Evolutionary conservation across 1,140 invertebrate genomes (phyloP).

Genomic region (Drosophila tsacasi): DNA sequence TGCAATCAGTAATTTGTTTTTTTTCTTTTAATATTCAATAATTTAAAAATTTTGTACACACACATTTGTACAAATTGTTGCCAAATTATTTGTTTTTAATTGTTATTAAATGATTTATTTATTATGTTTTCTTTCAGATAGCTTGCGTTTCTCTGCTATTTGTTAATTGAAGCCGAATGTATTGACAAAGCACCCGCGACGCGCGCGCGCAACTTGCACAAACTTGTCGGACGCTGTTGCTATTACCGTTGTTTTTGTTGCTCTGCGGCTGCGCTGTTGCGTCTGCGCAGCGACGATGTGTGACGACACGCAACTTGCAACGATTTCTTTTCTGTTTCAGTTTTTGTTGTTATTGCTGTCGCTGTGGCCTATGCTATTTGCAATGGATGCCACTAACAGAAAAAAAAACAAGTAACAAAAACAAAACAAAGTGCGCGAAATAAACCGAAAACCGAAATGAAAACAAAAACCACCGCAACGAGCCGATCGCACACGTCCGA

Average conservation of each 20-base stretch:
- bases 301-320: slow-evolving; percentile 37
- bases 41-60: background rate
- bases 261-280: slow-evolving; percentile 25
- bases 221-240: slow-evolving; percentile 24
- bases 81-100: background rate
- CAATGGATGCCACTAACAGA: slow-evolving; percentile 8
- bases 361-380: background rate
- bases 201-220: slow-evolving; percentile 43
- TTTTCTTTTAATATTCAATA: background rate
- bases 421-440: slow-evolving; percentile 21
- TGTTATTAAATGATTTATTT: background rate
- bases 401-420: slow-evolving; percentile 13
- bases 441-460: slow-evolving; percentile 23
- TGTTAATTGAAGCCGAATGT: background rate
- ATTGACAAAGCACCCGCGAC: slow-evolving; percentile 32
- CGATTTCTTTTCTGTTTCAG: slow-evolving; percentile 1
- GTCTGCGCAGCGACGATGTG: slow-evolving; percentile 29
- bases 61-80: background rate
- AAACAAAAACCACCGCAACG: background rate
- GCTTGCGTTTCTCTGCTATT: background rate
- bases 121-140: background rate
- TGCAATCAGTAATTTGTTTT: background rate
- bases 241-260: slow-evolving; percentile 32
- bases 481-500: background rate
- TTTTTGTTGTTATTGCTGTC: background rate